Evolutionary conservation across 2,113 vertebrate species (phyloP).

Genomic region (Hippocampus mohnikei): DNA sequence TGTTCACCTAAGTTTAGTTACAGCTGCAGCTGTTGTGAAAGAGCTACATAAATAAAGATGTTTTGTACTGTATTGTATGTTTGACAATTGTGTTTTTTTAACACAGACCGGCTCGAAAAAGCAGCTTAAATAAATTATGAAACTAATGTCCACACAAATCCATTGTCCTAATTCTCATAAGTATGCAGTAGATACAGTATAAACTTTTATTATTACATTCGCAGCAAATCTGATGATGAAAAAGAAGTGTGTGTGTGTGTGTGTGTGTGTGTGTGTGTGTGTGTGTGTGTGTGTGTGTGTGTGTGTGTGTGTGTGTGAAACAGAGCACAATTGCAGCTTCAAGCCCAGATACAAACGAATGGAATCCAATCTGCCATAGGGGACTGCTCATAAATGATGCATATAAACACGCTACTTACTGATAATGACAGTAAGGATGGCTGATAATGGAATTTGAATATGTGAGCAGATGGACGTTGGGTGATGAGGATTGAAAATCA

Average conservation of each 20-base stretch:
- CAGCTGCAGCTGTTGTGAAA: too few species aligned
- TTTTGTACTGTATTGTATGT: background rate
- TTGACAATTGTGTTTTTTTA: background rate
- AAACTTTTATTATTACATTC: too few species aligned
- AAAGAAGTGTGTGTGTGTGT: too few species aligned
- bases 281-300: too few species aligned
- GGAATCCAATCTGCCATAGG: background rate
- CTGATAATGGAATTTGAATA: constrained; percentile 3
- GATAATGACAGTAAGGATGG: background rate
- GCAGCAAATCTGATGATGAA: too few species aligned
- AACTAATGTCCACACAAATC: too few species aligned
- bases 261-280: too few species aligned
- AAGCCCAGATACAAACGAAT: background rate
- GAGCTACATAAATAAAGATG: too few species aligned
- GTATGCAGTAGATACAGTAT: too few species aligned
- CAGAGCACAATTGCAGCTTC: background rate
- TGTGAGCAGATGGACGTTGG: background rate
- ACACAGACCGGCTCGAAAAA: background rate
- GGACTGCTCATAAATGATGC: background rate
- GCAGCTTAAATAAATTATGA: too few species aligned
- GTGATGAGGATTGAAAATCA: background rate
- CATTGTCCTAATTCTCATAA: too few species aligned
- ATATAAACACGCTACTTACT: constrained; percentile 6
- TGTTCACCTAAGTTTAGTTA: too few species aligned
- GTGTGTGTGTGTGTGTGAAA: background rate